These are phyloP conservation scores for Sebastes fasciatus DNA, from an alignment of 2,113 vertebrate species.

Conservation along the genomic window DNA sequence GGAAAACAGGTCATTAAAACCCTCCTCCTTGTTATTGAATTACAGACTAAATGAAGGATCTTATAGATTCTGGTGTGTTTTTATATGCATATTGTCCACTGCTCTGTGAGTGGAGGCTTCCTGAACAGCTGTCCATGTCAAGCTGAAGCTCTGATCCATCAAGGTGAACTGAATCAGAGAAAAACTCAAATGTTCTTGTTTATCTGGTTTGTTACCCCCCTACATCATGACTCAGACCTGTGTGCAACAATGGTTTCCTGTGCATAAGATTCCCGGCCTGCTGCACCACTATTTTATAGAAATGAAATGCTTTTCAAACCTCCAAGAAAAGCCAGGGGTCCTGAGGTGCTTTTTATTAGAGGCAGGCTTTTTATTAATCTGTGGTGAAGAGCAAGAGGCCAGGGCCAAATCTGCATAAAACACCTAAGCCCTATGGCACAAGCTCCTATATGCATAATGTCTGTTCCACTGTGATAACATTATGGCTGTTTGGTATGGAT, in stretches of 20 bases:
- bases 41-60: conserved; percentile 38
- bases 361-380: conserved; percentile 53
- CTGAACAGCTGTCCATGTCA: conserved; percentile 28
- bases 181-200: conserved; percentile 27
- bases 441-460: conserved; percentile 34
- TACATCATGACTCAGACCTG: conserved; percentile 61
- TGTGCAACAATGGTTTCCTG: conserved; percentile 30
- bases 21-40: conserved; percentile 51
- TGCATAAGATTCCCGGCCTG: conserved; percentile 11
- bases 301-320: conserved; percentile 48
- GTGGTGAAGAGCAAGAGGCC: conserved; percentile 34
- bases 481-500: conserved; percentile 52
- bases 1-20: conserved; percentile 67
- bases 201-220: not conserved
- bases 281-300: conserved; percentile 44
- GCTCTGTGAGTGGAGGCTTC: conserved; percentile 10
- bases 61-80: conserved; percentile 6
- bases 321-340: conserved; percentile 28
- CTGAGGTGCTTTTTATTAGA: conserved; percentile 55
- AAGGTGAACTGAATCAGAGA: conserved; percentile 36
- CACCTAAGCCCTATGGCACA: conserved; percentile 25
- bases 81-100: conserved; percentile 1
- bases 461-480: conserved; percentile 57
- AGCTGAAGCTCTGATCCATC: conserved; percentile 55
- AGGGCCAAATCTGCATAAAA: conserved; percentile 48